Evolutionary conservation across 2,797 vertebrate species (phyloP).

Genomic region (Bradypodion ventrale): DNA sequence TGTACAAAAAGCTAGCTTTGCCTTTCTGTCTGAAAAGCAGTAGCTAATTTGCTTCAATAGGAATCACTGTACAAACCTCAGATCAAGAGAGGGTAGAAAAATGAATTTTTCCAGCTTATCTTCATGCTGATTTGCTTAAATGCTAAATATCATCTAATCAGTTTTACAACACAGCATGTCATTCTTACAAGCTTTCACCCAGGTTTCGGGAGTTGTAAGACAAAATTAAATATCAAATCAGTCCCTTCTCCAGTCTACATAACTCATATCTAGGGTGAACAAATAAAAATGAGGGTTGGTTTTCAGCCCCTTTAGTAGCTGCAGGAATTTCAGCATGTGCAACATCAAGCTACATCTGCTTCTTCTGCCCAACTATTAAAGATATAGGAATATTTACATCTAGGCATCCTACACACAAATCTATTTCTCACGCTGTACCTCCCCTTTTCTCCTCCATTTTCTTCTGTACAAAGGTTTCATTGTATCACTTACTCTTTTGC

Average conservation of each 20-base stretch:
- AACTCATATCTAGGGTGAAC: too few species aligned
- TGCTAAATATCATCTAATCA: background rate
- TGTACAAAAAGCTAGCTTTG: constrained; percentile 41
- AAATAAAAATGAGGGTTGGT: too few species aligned
- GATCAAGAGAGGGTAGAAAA: background rate
- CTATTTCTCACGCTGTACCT: background rate
- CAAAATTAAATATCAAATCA: background rate
- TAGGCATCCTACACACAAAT: too few species aligned
- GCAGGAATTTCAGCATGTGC: too few species aligned
- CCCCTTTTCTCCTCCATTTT: background rate
- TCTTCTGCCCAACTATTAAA: too few species aligned
- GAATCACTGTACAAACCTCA: background rate
- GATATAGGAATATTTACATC: too few species aligned
- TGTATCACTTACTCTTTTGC: too few species aligned
- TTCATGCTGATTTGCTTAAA: background rate
- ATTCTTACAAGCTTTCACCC: background rate
- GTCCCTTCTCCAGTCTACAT: background rate
- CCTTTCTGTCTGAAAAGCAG: constrained; percentile 2
- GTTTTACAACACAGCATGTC: background rate
- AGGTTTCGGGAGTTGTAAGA: background rate
- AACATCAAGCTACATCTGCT: too few species aligned
- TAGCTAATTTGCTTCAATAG: background rate
- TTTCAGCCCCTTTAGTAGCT: too few species aligned
- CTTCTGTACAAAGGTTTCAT: background rate
- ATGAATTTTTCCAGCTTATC: background rate